phyloP scores from a whole-genome alignment of 2,888 invertebrate genomes.

The Nemurella pictetii region DNA sequence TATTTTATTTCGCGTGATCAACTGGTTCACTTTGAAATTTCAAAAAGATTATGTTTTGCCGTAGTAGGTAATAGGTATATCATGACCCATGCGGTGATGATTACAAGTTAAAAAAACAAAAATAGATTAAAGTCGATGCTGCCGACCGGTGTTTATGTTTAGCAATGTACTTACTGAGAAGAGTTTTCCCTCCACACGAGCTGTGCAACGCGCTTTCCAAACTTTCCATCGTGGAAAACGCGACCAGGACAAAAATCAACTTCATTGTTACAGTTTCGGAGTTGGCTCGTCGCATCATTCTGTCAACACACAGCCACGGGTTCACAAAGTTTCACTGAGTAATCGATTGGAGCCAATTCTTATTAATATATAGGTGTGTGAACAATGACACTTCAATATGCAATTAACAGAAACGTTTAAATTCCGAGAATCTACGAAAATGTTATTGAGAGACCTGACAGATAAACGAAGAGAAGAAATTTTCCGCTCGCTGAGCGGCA shows the following conservation, averaged over 20 bases:
- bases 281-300: neutral
- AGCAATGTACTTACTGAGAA: slow-evolving; percentile 35
- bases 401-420: neutral
- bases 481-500: neutral
- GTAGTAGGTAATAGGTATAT: neutral
- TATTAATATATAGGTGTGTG: neutral
- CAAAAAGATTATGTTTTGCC: neutral
- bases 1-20: neutral
- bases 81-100: neutral
- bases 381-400: neutral
- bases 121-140: neutral
- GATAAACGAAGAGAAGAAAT: neutral
- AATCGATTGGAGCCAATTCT: neutral
- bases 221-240: neutral
- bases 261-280: neutral
- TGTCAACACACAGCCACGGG: neutral
- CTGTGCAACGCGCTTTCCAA: slow-evolving; percentile 21
- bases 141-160: neutral
- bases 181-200: slow-evolving; percentile 37
- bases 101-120: neutral
- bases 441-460: neutral
- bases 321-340: no score
- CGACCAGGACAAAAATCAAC: neutral
- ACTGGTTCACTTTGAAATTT: no score
- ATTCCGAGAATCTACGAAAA: neutral